Conservation (phyloP, 2,797 vertebrate species). For the Silurus aristotelis region DNA sequence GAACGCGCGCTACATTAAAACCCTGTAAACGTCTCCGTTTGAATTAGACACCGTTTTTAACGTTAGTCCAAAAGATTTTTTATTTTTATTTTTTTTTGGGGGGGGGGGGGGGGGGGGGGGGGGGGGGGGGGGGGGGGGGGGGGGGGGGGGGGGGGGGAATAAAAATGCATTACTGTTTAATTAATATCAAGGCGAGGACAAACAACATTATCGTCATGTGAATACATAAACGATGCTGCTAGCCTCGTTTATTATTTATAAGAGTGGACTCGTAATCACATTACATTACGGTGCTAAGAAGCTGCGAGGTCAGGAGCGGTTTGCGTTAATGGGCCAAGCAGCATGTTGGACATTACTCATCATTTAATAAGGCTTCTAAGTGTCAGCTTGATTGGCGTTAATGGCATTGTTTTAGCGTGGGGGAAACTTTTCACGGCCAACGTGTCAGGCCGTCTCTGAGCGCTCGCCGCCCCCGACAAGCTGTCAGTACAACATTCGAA, state of each 20-base stretch:
- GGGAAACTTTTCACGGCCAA: conserved; percentile 50
- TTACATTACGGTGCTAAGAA: conserved; percentile 63
- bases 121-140: too few relatives aligned
- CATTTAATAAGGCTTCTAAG: conserved; percentile 54
- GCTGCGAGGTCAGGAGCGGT: conserved; percentile 52
- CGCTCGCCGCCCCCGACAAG: conserved; percentile 49
- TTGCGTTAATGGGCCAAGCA: conserved; percentile 53
- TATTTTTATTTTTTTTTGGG: too few relatives aligned
- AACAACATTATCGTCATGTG: conserved; percentile 66
- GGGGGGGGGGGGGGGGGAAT: conserved; percentile 24
- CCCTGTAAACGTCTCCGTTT: not conserved
- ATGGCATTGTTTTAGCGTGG: conserved; percentile 58
- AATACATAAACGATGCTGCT: conserved; percentile 66
- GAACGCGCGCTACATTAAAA: not conserved
- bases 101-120: too few relatives aligned
- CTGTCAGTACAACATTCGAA: conserved; percentile 45
- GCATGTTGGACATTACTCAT: conserved; percentile 54
- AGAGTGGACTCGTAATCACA: conserved; percentile 71
- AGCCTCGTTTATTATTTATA: conserved; percentile 69
- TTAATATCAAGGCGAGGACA: conserved; percentile 66
- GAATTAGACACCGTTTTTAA: conserved; percentile 12
- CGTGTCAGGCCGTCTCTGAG: conserved; percentile 40
- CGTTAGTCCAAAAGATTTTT: too few relatives aligned
- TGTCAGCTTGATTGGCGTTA: conserved; percentile 58
- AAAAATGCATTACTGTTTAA: conserved; percentile 67